phyloP scores from a whole-genome alignment of 2,888 invertebrate species.

The Oithona nana region DNA sequence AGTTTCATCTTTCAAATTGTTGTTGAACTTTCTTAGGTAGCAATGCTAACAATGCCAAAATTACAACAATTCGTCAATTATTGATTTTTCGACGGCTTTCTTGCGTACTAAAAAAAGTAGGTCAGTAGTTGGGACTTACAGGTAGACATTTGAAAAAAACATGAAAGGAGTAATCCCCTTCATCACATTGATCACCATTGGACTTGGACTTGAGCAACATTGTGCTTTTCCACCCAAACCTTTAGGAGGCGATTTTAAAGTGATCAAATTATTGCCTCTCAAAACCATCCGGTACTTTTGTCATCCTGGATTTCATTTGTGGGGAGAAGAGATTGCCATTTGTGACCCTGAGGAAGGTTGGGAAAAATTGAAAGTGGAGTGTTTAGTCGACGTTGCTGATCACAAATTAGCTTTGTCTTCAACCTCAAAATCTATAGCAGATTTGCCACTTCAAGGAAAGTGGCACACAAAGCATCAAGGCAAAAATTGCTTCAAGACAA shows the following conservation, averaged over 20 bases:
- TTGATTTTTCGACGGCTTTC: no score
- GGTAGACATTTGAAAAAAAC: no score
- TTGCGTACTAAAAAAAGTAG: no score
- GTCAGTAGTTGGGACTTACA: no score
- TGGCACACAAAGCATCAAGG: not conserved
- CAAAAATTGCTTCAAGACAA: not conserved
- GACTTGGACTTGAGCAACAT: no score
- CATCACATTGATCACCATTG: no score
- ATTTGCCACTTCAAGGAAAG: not conserved
- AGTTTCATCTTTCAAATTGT: no score
- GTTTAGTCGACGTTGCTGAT: not conserved
- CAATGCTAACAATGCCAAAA: no score
- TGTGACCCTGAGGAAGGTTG: not conserved
- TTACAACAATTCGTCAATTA: no score
- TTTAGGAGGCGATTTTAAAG: not conserved
- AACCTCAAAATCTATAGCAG: not conserved
- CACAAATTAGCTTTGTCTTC: not conserved
- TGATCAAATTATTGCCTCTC: not conserved
- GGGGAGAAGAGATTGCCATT: not conserved
- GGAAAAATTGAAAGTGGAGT: not conserved
- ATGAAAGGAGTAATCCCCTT: no score
- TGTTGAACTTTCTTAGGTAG: no score
- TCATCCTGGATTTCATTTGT: not conserved
- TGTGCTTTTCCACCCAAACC: not conserved
- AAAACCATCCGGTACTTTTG: not conserved